Evolutionary conservation across 53 echinoderm and acorn worm species (phyloP), one percentile per base, ranked within the genome.

Genomic region (Antedon mediterranea): DNA sequence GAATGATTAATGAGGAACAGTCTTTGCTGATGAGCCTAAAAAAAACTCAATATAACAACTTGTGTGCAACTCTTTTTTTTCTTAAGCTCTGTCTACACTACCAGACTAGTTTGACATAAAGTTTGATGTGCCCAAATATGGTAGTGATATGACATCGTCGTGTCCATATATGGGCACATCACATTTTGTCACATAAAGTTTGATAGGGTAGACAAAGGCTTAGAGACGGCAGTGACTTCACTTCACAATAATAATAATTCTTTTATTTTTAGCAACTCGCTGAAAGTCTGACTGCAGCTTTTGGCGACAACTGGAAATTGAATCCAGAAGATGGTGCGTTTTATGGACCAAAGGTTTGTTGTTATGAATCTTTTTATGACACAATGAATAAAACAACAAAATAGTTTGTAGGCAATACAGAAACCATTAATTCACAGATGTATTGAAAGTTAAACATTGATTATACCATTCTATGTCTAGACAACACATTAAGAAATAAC

Each of bases 301-400:
- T 88, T 86, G 88, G 90, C 23, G 33, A 42, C 4, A 82, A 79
- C 20, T 98, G 98, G 98, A 90, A 82, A 72, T 31, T 98, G 34
- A 98, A 98, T 72, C 92, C 92, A 4, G 92, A 82, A 27, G 98
- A 98, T 86, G 98, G 98, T 37, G 98, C 98, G 18, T 98, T 98
- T 86, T 98, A 98, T 82, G 98, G 98, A 34, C 98, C 98, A 27
- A 97, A 98, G 90, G 98, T 98, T 78, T 72, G 81, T 28, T 32
- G 20, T 23, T 57, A 8, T 15, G 23, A 18, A 23, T 57, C 9
- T 57, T 57, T 4, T 57, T 57, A 18, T 18, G 7, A 57, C 37
- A 37, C 37, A 6, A 11, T 37, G 4, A 37, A 37, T 37, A 4
- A 37, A 37, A 37, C 37, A 37, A 37, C n/a, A n/a, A n/a, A n/a